phyloP scores from a whole-genome alignment of 2,888 invertebrate genomes.

The Melanotus villosus region DNA sequence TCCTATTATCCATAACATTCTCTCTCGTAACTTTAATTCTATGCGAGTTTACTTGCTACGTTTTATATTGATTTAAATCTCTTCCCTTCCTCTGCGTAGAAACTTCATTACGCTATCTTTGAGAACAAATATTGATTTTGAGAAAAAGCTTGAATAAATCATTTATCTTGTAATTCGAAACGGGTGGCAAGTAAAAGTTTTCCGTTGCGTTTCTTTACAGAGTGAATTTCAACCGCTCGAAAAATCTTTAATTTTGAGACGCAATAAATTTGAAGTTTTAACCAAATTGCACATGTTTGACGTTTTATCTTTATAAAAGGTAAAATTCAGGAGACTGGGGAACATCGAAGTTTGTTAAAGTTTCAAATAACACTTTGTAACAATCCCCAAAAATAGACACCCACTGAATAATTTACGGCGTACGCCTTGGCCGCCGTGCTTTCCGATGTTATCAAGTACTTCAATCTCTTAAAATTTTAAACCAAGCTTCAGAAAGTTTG shows the following conservation, averaged over 20 bases:
- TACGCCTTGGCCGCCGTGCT: neutral
- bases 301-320: neutral
- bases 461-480: constrained; percentile 4
- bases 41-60: neutral
- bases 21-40: neutral
- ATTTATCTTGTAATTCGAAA: neutral
- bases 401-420: constrained; percentile 11
- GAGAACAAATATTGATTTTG: constrained; percentile 8
- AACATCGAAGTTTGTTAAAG: constrained; percentile 11
- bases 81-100: neutral
- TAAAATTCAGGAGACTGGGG: neutral
- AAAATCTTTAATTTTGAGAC: constrained; percentile 6
- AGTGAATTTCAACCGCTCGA: neutral
- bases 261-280: neutral
- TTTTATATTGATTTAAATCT: constrained; percentile 16
- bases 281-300: neutral
- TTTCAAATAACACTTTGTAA: constrained; percentile 21
- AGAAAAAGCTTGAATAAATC: neutral
- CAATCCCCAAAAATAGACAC: constrained; percentile 15
- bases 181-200: too few relatives aligned
- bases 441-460: neutral
- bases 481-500: neutral
- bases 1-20: constrained; percentile 5
- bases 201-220: neutral
- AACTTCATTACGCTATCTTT: constrained; percentile 5